Conservation (phyloP, 2,888 invertebrate species). For the Elegia similella region DNA sequence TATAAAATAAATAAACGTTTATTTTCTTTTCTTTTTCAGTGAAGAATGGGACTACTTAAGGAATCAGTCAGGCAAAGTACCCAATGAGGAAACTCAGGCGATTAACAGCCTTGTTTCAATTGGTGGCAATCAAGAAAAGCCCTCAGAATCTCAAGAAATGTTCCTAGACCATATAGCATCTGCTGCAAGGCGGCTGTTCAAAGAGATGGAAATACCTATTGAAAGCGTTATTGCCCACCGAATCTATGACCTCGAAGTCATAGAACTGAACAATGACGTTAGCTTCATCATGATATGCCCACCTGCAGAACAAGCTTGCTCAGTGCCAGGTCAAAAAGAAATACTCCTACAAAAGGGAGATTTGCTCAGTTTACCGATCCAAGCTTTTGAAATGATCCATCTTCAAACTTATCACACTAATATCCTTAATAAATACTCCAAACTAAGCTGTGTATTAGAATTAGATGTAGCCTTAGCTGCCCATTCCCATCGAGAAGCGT, state of each 20-base stretch:
- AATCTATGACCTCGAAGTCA: constrained; percentile 95
- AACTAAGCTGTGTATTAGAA: constrained; percentile 96
- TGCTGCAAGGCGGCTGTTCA: constrained; percentile 88
- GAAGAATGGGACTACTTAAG: constrained; percentile 98
- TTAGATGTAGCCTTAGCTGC: constrained; percentile 95
- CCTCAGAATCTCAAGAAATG: constrained; percentile 89
- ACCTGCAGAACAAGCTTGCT: constrained; percentile 95
- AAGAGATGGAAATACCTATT: constrained; percentile 88
- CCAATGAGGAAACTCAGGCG: constrained; percentile 49
- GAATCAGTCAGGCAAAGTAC: constrained; percentile 69
- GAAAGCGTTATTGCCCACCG: constrained; percentile 88
- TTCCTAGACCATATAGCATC: constrained; percentile 90
- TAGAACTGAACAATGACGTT: constrained; percentile 94
- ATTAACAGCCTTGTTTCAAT: constrained; percentile 60
- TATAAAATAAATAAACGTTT: constrained; percentile 4
- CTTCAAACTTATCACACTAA: constrained; percentile 95
- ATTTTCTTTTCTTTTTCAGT: constrained; percentile 78
- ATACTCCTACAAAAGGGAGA: constrained; percentile 92
- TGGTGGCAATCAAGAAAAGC: constrained; percentile 56
- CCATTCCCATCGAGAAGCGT: constrained; percentile 96
- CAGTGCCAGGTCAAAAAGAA: constrained; percentile 93
- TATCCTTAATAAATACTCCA: constrained; percentile 94
- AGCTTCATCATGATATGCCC: constrained; percentile 96
- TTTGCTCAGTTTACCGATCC: constrained; percentile 93
- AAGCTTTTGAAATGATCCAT: constrained; percentile 97